These are phyloP conservation scores for Pagetopsis macropterus DNA, from an alignment of 2,797 vertebrate species.

Conservation along the genomic window DNA sequence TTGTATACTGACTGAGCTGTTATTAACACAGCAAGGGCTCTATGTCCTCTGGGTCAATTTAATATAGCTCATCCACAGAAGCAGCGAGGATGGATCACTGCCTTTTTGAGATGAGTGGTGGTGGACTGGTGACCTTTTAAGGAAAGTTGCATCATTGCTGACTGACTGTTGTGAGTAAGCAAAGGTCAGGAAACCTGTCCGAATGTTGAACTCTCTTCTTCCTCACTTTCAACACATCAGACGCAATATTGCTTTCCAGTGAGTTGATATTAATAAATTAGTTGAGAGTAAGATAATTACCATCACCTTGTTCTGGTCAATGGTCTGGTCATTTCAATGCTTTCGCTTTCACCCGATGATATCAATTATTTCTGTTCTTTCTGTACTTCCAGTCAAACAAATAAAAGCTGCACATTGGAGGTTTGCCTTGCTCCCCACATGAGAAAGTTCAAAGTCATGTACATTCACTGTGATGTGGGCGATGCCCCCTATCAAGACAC, in stretches of 20 bases:
- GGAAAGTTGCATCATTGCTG: slow-evolving; percentile 21
- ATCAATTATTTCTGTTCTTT: not conserved
- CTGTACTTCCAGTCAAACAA: not conserved
- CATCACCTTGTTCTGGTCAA: not conserved
- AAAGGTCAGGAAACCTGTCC: not conserved
- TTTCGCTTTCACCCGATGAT: not conserved
- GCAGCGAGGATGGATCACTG: slow-evolving; percentile 34
- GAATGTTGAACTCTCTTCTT: not conserved
- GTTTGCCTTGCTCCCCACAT: not conserved
- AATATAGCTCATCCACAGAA: slow-evolving; percentile 38
- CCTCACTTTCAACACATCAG: slow-evolving; percentile 3
- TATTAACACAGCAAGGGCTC: slow-evolving; percentile 48
- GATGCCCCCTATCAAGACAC: not conserved
- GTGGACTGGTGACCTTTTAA: slow-evolving; percentile 43
- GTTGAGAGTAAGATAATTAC: not conserved
- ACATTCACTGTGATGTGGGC: not conserved
- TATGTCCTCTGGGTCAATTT: slow-evolving; percentile 50
- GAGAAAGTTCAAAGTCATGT: not conserved
- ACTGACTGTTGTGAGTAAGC: slow-evolving; percentile 9
- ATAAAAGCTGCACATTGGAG: not conserved
- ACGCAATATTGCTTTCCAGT: not conserved
- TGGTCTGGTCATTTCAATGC: not conserved
- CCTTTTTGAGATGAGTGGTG: slow-evolving; percentile 35
- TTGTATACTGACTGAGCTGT: slow-evolving; percentile 26
- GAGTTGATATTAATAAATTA: not conserved